These are phyloP conservation scores for Mylabris sibirica DNA, from an alignment of 2,888 invertebrate species.

Conservation along the genomic window DNA sequence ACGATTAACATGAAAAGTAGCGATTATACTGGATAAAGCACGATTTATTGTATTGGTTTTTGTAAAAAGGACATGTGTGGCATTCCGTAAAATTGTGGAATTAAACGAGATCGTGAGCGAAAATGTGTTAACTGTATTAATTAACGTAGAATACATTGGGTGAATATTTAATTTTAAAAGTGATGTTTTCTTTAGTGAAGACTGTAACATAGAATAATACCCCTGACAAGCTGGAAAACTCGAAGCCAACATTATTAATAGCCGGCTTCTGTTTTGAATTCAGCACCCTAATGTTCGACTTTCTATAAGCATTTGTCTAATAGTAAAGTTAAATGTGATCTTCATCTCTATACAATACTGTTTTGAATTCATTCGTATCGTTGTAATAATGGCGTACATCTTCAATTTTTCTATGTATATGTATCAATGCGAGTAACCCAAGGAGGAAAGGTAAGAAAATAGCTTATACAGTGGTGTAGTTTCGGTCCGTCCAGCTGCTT, in stretches of 20 bases:
- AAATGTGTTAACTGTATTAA: too few species aligned
- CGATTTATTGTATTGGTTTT: too few species aligned
- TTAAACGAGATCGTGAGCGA: too few species aligned
- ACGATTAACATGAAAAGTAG: too few species aligned
- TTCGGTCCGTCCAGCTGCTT: constrained; percentile 52
- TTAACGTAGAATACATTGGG: too few species aligned
- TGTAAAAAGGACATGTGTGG: too few species aligned
- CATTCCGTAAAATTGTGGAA: too few species aligned
- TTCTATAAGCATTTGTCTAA: constrained; percentile 1
- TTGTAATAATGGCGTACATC: background rate
- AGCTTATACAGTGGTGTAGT: constrained; percentile 42
- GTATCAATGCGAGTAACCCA: constrained; percentile 34
- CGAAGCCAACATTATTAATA: background rate
- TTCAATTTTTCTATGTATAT: constrained; percentile 1
- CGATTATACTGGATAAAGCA: too few species aligned
- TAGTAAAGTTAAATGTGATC: background rate
- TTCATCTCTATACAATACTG: background rate
- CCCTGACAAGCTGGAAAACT: background rate
- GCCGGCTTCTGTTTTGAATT: too few species aligned
- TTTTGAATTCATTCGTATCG: background rate
- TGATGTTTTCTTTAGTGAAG: background rate
- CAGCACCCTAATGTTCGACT: too few species aligned
- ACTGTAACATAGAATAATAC: background rate
- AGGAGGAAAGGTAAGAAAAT: constrained; percentile 46
- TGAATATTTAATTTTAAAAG: background rate